Percentiles rank a stretch among this genome's conserved stretches.
Evolutionary conservation across 2,888 invertebrate genomes (phyloP).

Genomic region (Cryptocheilus praepositus): DNA sequence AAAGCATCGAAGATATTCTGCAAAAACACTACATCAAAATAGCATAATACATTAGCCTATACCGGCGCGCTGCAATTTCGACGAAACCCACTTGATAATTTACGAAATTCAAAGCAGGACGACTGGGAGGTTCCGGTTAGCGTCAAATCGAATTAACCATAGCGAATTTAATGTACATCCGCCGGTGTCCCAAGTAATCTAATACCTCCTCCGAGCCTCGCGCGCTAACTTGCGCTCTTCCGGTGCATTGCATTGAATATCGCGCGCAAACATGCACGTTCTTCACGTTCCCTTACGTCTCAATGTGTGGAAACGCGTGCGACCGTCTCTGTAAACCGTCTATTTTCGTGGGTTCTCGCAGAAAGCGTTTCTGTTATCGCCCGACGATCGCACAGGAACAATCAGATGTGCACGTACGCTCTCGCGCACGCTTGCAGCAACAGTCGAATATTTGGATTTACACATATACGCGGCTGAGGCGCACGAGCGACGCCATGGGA

Average conservation of each 20-base stretch:
- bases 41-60: too few species aligned
- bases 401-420: constrained; percentile 7
- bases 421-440: background rate
- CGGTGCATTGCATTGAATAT: constrained; percentile 24
- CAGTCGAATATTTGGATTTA: too few species aligned
- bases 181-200: constrained; percentile 29
- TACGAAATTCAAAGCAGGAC: background rate
- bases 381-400: background rate
- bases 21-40: too few species aligned
- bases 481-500: background rate
- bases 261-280: constrained; percentile 4
- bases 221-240: constrained; percentile 14
- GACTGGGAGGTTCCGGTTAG: background rate
- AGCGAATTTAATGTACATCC: constrained; percentile 34
- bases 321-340: constrained; percentile 31
- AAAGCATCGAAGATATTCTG: too few species aligned
- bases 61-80: too few species aligned
- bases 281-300: constrained; percentile 11
- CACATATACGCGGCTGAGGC: background rate
- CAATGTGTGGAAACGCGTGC: constrained; percentile 6
- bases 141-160: constrained; percentile 33
- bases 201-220: constrained; percentile 30
- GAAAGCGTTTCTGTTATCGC: background rate
- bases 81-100: constrained; percentile 28
- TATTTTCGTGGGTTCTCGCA: constrained; percentile 33